These are phyloP conservation scores for Drosophila pegasa DNA, from an alignment of 2,888 invertebrate genomes.

Conservation along the genomic window DNA sequence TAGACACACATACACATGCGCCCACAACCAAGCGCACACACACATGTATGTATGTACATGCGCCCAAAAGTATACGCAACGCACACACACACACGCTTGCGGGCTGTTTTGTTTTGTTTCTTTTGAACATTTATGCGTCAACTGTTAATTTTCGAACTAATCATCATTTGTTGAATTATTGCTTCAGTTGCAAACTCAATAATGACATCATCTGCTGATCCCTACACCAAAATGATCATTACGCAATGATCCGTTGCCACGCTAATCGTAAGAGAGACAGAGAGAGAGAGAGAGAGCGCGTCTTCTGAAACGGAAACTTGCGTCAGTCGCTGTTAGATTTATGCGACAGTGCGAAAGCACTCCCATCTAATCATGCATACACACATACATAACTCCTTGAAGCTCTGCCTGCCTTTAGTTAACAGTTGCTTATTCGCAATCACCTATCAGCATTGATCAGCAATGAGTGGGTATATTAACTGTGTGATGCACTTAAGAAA, in stretches of 20 bases:
- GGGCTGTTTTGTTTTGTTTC: conserved; percentile 8
- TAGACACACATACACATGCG: conserved; percentile 6
- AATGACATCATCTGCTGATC: conserved; percentile 53
- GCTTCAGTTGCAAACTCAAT: conserved; percentile 50
- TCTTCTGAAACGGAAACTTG: conserved; percentile 49
- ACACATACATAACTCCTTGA: neutral
- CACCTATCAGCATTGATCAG: neutral
- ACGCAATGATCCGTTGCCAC: conserved; percentile 48
- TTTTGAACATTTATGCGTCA: conserved; percentile 43
- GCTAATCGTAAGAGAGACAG: neutral
- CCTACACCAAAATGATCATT: conserved; percentile 43
- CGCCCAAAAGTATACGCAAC: neutral
- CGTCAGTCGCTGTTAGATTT: conserved; percentile 42
- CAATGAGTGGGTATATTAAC: neutral
- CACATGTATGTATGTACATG: neutral
- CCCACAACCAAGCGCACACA: neutral
- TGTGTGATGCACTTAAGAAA: neutral
- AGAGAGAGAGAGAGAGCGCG: conserved; percentile 10
- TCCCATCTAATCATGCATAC: neutral
- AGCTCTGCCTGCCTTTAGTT: neutral
- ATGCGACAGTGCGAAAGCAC: conserved; percentile 25
- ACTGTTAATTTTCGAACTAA: conserved; percentile 50
- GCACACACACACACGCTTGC: neutral
- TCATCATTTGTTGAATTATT: conserved; percentile 59
- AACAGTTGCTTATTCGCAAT: conserved; percentile 16